Base-by-base conservation (phyloP, 35 echinoderm and acorn worm genomes). In the Patiria miniata region DNA sequence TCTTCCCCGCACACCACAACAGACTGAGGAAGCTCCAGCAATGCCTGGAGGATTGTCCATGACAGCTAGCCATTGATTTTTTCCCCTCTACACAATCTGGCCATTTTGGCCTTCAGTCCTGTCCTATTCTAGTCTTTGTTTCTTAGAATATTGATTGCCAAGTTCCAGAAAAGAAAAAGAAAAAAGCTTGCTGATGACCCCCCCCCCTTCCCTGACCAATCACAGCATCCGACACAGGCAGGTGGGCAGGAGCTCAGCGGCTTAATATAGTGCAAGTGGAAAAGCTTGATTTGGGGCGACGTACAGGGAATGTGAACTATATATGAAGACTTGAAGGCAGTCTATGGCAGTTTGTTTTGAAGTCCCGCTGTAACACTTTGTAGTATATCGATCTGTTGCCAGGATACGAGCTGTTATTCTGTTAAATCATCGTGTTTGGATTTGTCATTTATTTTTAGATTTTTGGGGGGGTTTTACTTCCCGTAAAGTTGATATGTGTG, bases 31-130 rank as follows among this genome's bases (percentile, higher is more conserved):
- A 73, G 65, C 23, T 34, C 8, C 42, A 18, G 14, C 14, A 73
- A 30, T 9, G 65, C 65, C 65, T 30, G 26, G 34, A 34, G 65
- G 65, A 12, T 73, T 26, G 65, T 73, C 65, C 29, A 36, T 73
- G 65, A 73, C 65, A 73, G 65, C 21, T 23, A 36, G 34, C 19
- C 65, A 73, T 73, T 73, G 65, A 73, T 73, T 73, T 73, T 47
- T 47, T 47, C 12, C 42, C 42, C 42, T 10, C 65, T 34, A 30
- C 26, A 73, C 65, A 73, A 73, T 73, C 65, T 34, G 65, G 65
- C 65, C 65, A 73, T 22, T 73, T 73, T 73, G 65, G 65, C 65
- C 65, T 73, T 73, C 65, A 34, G 65, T 73, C 10, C 26, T 30
- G 7, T 73, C 14, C 65, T 23, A 26, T 32, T 73, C 34, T 14